These are phyloP conservation scores for Gnathonemus echidnorhynchus DNA, from an alignment of 2,113 vertebrate species.

Conservation along the genomic window DNA sequence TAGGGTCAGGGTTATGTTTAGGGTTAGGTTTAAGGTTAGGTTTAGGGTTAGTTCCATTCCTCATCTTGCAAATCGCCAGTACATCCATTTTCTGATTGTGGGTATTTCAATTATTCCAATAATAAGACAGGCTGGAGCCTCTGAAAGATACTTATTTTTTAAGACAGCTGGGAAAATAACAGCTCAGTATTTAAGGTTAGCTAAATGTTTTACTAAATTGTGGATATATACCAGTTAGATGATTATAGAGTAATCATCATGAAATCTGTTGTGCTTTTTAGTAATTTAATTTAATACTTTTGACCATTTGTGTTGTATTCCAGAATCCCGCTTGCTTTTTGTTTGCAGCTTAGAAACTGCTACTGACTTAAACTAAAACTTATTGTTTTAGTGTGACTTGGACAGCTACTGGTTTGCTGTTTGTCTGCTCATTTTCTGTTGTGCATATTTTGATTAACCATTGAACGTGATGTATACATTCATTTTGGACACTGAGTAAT, in stretches of 20 bases:
- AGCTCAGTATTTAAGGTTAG: background rate
- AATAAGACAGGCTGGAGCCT: background rate
- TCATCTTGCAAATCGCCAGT: background rate
- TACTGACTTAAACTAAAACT: background rate
- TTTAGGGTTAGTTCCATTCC: background rate
- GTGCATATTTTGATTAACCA: background rate
- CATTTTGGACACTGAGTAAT: background rate
- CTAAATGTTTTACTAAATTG: background rate
- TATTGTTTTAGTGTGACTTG: background rate
- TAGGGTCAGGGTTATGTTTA: background rate
- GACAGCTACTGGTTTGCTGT: background rate
- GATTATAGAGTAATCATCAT: background rate
- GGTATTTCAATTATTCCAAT: background rate
- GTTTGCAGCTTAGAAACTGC: background rate
- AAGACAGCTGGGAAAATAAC: background rate
- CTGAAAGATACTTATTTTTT: background rate
- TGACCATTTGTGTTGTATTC: background rate
- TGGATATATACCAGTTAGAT: background rate
- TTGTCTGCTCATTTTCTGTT: background rate
- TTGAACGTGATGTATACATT: background rate
- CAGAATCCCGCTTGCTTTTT: background rate
- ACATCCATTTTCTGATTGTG: background rate
- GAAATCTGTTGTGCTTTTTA: background rate
- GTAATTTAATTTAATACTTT: background rate
- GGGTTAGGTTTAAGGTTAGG: background rate